Conservation (phyloP, 2,113 vertebrate species). For the Sardina pilchardus region DNA sequence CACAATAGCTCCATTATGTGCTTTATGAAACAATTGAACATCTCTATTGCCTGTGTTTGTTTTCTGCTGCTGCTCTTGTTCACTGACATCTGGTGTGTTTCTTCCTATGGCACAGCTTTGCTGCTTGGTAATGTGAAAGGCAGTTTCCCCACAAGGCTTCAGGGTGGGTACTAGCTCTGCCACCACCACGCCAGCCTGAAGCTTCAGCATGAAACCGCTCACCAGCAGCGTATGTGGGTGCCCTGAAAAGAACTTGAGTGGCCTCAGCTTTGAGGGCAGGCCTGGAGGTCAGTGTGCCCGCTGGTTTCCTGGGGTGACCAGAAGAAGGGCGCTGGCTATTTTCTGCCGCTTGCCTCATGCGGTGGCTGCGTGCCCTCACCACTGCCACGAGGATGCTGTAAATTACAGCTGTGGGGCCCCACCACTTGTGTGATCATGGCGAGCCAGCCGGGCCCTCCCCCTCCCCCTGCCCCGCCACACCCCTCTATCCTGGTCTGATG, state of each 20-base stretch:
- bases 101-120: neutral
- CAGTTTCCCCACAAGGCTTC: neutral
- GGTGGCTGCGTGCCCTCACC: constrained; percentile 66
- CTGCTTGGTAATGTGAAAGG: neutral
- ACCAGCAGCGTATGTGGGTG: neutral
- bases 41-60: neutral
- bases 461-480: constrained; percentile 36
- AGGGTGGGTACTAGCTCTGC: neutral
- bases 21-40: neutral
- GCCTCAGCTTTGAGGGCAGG: neutral
- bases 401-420: constrained; percentile 65
- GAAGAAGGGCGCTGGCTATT: constrained; percentile 64
- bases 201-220: neutral
- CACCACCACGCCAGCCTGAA: neutral
- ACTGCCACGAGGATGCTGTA: constrained; percentile 66
- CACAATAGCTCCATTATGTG: neutral
- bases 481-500: constrained; percentile 42
- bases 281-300: constrained; percentile 23
- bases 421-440: constrained; percentile 59
- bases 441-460: constrained; percentile 49
- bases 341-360: constrained; percentile 64
- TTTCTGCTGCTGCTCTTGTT: neutral
- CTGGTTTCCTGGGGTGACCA: constrained; percentile 47
- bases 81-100: neutral
- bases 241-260: neutral